Evolutionary conservation across 2,113 vertebrate species (phyloP).

Genomic region (Stictonetta naevosa): DNA sequence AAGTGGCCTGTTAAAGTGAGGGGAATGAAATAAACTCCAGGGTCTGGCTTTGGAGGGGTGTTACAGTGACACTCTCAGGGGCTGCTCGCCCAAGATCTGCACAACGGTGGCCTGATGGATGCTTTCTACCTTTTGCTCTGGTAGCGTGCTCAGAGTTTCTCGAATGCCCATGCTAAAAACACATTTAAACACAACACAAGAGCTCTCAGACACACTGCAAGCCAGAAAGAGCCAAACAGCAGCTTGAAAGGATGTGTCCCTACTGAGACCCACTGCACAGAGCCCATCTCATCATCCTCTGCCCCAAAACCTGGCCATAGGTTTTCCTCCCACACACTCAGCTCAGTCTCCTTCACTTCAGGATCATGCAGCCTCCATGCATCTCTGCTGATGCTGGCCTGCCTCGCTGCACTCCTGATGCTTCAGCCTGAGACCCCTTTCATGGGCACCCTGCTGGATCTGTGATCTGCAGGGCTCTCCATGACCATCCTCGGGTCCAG

Average conservation of each 20-base stretch:
- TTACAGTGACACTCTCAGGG: background rate
- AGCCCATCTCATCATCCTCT: background rate
- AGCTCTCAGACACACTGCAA: background rate
- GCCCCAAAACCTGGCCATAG: background rate
- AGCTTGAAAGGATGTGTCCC: background rate
- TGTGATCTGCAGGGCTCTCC: background rate
- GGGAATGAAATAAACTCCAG: background rate
- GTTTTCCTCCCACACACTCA: background rate
- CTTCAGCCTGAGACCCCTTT: background rate
- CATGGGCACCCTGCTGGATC: background rate
- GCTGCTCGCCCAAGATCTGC: background rate
- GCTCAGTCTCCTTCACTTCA: background rate
- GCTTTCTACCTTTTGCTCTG: background rate
- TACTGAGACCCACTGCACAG: background rate
- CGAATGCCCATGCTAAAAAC: background rate
- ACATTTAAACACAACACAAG: background rate
- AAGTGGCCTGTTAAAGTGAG: background rate
- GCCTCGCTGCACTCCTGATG: background rate
- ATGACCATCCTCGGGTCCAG: background rate
- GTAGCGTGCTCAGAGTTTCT: background rate
- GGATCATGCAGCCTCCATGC: rapidly evolving
- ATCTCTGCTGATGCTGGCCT: background rate
- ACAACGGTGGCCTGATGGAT: background rate
- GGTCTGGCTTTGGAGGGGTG: background rate
- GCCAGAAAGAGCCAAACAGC: background rate